Percentiles rank a stretch among this genome's conserved stretches.
Conservation (phyloP, 1,140 invertebrate genomes). For the Aleiodes sp. region DNA sequence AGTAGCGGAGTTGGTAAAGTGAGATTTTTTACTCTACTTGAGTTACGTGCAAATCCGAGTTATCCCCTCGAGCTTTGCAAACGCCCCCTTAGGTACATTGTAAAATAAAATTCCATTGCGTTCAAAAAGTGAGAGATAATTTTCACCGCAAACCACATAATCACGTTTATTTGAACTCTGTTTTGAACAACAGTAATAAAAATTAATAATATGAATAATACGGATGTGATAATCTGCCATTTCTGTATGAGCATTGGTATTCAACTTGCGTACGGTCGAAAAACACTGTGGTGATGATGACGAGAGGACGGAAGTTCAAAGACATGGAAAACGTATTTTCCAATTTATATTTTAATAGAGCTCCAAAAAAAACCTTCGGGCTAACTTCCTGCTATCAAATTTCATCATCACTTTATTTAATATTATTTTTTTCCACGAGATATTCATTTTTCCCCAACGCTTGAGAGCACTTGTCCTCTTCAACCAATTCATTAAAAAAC, state of each 20-base stretch:
- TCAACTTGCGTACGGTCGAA: neutral
- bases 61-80: neutral
- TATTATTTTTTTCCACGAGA: neutral
- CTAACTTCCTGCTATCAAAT: conserved; percentile 29
- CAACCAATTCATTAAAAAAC: neutral
- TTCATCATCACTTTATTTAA: conserved; percentile 1
- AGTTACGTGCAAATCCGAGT: conserved; percentile 11
- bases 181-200: too few species aligned
- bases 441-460: neutral
- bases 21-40: conserved; percentile 22
- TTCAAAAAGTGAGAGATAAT: neutral
- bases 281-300: conserved; percentile 16
- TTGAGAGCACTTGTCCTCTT: neutral
- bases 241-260: neutral
- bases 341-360: conserved; percentile 34
- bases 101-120: conserved; percentile 2
- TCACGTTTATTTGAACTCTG: too few species aligned
- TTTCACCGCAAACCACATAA: too few species aligned
- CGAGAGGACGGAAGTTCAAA: conserved; percentile 20
- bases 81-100: neutral
- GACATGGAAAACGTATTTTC: conserved; percentile 28
- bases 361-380: neutral
- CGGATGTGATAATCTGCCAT: conserved; percentile 23
- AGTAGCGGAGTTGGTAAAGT: conserved; percentile 20
- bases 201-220: conserved; percentile 19